Conservation (phyloP, 2,888 invertebrate species). For the Dinocampus coccinellae region DNA sequence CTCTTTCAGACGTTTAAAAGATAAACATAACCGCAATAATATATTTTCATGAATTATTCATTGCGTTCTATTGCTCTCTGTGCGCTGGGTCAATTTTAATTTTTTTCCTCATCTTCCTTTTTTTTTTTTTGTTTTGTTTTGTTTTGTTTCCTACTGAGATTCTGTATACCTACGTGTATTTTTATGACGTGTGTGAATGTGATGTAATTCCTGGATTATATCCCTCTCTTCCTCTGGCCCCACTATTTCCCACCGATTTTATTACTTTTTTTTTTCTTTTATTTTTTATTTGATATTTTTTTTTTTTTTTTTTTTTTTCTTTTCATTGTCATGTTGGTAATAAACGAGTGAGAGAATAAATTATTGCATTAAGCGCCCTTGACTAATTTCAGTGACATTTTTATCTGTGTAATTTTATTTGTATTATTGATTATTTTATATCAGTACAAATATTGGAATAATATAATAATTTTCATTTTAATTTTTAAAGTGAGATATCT, state of each 20-base stretch:
- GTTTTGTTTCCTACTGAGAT: background rate
- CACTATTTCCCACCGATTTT: no score
- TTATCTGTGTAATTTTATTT: background rate
- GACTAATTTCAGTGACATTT: constrained; percentile 37
- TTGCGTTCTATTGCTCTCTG: constrained; percentile 17
- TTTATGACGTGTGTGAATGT: constrained; percentile 21
- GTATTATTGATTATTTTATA: background rate
- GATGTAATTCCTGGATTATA: constrained; percentile 39
- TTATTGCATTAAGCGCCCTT: constrained; percentile 43
- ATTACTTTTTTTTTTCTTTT: no score
- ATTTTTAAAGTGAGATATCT: background rate
- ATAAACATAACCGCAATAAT: constrained; percentile 6
- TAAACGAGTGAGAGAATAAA: constrained; percentile 38
- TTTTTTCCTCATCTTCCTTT: no score
- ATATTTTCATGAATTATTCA: constrained; percentile 13
- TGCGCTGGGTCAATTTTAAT: background rate
- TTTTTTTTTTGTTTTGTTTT: no score
- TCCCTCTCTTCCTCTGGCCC: no score
- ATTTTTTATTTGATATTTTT: background rate
- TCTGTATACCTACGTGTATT: background rate
- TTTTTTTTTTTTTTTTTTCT: background rate
- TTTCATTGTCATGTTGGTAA: constrained; percentile 14
- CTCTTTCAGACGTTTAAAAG: constrained; percentile 23
- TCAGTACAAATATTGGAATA: background rate
- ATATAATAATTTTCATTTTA: background rate